These are phyloP conservation scores for Brachionus asplanchnoidis DNA, from an alignment of 1,140 invertebrate genomes.

Conservation along the genomic window DNA sequence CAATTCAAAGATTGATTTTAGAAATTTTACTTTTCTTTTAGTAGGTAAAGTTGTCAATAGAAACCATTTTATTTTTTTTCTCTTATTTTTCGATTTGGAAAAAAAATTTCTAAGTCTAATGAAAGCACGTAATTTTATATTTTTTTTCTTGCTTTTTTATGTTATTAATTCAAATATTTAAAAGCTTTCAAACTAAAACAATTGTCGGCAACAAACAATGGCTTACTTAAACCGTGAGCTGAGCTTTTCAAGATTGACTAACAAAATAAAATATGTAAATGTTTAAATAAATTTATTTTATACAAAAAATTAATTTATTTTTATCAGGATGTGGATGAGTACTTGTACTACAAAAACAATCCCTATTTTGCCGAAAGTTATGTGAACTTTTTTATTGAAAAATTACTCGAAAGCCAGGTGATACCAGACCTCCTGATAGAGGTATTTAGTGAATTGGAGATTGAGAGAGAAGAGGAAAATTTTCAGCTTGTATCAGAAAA, in stretches of 20 bases:
- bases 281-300: neutral
- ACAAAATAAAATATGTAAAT: conserved; percentile 38
- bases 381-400: conserved; percentile 18
- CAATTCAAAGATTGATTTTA: conserved; percentile 10
- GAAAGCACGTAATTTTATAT: neutral
- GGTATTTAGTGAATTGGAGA: neutral
- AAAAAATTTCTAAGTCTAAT: neutral
- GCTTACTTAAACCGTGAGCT: conserved; percentile 32
- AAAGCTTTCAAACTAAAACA: conserved; percentile 10
- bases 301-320: neutral
- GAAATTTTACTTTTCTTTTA: conserved; percentile 4
- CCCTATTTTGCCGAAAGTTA: neutral
- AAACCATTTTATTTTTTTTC: conserved; percentile 16
- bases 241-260: conserved; percentile 24
- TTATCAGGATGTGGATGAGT: conserved; percentile 31
- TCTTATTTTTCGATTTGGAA: neutral
- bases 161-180: conserved; percentile 3
- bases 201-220: conserved; percentile 3
- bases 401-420: neutral
- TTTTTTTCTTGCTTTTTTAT: neutral
- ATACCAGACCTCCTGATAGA: conserved; percentile 32
- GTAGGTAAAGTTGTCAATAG: conserved; percentile 8
- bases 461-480: neutral
- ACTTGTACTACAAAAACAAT: conserved; percentile 21
- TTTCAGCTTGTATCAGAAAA: neutral